Evolutionary conservation across 1,140 invertebrate genomes (phyloP).

Genomic region (Oedothorax gibbosus): DNA sequence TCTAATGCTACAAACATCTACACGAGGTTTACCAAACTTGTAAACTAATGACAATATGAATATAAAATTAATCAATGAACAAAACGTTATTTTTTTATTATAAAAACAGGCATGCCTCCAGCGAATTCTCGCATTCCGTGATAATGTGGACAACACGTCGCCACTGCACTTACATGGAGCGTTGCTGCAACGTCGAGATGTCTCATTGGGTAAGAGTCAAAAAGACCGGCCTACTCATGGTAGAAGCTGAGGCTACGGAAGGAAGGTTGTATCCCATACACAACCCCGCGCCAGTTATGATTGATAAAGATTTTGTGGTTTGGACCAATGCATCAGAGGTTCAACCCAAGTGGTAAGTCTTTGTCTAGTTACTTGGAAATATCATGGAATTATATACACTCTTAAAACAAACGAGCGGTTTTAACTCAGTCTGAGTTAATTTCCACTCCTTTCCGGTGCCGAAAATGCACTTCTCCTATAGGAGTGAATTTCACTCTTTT

Average conservation of each 20-base stretch:
- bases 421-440: background rate
- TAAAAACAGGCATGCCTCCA: background rate
- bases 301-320: slow-evolving; percentile 16
- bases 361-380: background rate
- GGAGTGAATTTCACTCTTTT: no score
- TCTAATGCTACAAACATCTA: no score
- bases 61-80: no score
- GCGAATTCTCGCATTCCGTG: slow-evolving; percentile 29
- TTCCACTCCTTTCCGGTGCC: no score
- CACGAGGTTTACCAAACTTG: no score
- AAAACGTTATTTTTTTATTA: background rate
- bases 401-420: background rate
- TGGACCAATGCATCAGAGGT: slow-evolving; percentile 25
- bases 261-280: slow-evolving; percentile 33
- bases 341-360: slow-evolving; percentile 43
- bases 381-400: no score
- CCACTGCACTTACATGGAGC: slow-evolving; percentile 23
- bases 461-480: no score
- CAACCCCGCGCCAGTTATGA: background rate
- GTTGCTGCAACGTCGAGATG: slow-evolving; percentile 40
- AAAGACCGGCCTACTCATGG: slow-evolving; percentile 4
- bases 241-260: background rate
- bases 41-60: no score
- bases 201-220: slow-evolving; percentile 28
- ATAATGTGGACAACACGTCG: slow-evolving; percentile 23